These are phyloP conservation scores for Lipotes vexillifer DNA, from an alignment of 2,113 vertebrate genomes.

Conservation along the genomic window DNA sequence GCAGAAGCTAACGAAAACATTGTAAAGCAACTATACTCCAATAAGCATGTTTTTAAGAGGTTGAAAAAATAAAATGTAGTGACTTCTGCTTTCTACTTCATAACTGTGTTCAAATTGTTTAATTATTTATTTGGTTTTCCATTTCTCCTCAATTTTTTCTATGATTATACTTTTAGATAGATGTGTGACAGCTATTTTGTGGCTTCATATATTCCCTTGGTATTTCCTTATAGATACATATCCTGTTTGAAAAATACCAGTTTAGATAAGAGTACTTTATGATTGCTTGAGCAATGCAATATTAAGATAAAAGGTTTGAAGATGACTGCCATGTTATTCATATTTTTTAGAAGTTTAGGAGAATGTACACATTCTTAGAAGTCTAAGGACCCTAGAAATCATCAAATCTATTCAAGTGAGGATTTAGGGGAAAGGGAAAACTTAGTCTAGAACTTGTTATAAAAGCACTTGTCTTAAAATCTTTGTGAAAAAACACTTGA, in stretches of 20 bases:
- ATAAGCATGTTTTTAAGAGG: no score
- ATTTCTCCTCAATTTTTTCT: background rate
- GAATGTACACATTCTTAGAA: background rate
- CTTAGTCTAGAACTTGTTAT: background rate
- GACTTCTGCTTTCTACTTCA: background rate
- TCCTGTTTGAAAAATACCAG: background rate
- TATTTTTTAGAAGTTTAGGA: background rate
- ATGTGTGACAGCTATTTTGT: background rate
- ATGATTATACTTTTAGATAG: background rate
- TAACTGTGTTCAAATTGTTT: background rate
- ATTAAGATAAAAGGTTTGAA: background rate
- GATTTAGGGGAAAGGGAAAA: background rate
- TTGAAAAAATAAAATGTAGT: background rate
- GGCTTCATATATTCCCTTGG: background rate
- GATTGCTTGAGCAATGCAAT: background rate
- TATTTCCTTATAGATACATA: background rate
- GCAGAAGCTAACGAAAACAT: no score
- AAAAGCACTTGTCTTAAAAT: background rate
- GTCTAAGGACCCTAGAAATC: background rate
- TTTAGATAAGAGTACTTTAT: background rate
- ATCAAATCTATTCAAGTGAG: background rate
- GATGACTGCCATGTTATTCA: background rate
- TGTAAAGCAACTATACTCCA: no score
- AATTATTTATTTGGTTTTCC: background rate
- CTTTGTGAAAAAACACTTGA: background rate